phyloP scores from a whole-genome alignment of 2,888 invertebrate genomes.

The Thumatha senex region DNA sequence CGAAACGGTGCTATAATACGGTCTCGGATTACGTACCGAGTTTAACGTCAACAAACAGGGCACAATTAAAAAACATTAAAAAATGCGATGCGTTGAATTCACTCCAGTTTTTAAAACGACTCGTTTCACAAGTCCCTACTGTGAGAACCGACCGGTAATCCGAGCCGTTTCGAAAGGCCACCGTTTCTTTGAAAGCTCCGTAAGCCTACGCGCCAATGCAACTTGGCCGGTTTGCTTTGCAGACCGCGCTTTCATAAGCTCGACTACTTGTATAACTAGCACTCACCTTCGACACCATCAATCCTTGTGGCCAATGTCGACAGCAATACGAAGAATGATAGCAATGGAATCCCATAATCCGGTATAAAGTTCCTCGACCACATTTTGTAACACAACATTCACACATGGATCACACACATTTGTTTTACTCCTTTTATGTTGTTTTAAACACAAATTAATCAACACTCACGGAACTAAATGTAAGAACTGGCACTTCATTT shows the following conservation, averaged over 20 bases:
- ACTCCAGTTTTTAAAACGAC: constrained; percentile 81
- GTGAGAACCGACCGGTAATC: constrained; percentile 75
- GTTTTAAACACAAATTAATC: constrained; percentile 68
- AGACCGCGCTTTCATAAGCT: constrained; percentile 78
- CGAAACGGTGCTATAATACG: constrained; percentile 50
- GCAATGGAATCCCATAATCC: constrained; percentile 87
- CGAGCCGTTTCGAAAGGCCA: constrained; percentile 55
- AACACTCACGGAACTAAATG: constrained; percentile 82
- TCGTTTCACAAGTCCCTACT: constrained; percentile 78
- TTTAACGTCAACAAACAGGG: constrained; percentile 60
- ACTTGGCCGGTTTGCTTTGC: constrained; percentile 57
- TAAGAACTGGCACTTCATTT: constrained; percentile 82
- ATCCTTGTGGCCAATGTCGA: constrained; percentile 73
- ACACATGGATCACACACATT: constrained; percentile 84
- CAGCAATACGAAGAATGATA: constrained; percentile 72
- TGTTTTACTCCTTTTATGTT: constrained; percentile 79
- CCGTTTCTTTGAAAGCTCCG: constrained; percentile 56
- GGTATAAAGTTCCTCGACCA: constrained; percentile 87
- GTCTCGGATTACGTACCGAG: constrained; percentile 45
- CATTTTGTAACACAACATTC: constrained; percentile 85
- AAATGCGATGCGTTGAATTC: constrained; percentile 76
- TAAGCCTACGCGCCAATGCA: constrained; percentile 48
- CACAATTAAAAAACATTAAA: constrained; percentile 75
- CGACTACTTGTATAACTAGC: constrained; percentile 55
- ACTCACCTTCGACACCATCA: constrained; percentile 84